Evolutionary conservation across 2,888 invertebrate genomes (phyloP), one percentile per base, ranked within the genome.

Genomic region (Sphinx pinastri): DNA sequence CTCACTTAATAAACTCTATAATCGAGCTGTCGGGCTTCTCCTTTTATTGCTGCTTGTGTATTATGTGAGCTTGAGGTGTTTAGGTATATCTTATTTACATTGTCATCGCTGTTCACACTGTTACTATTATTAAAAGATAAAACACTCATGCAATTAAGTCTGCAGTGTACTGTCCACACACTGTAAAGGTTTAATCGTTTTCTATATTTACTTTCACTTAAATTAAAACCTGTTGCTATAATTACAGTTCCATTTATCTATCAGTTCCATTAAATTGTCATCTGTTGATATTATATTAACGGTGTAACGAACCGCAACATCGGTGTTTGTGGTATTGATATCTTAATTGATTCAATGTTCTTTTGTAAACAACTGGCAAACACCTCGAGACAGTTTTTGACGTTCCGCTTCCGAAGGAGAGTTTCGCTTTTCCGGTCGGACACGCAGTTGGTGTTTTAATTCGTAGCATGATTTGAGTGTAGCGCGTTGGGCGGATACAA

Each of bases 401-500:
- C 63, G 19, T 7, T 63, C 19, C 12, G 47, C 13, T 49, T 49
- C 19, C 47, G 63, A 49, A 13, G 47, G 16, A 1, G 47, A 63
- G 60, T 68, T 68, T 68, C 19, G 47, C 5, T 68, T 68, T 68
- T 57, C 57, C 68, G 68, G 57, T 57, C 11, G 75, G 77, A 79
- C 79, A 82, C 80, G 76, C 79, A 79, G 81, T 73, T 75, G 80
- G 77, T 79, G 79, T 82, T 83, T 78, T 87, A 87, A 87, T 79
- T 85, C 88, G 89, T 88, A 89, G 90, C 85, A 81, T 77, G 75
- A 81, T 85, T 87, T 88, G 82, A 80, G 82, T 88, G 91, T 91
- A 92, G 91, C 87, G 81, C 82, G 79, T 83, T 87, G 91, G 91
- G 91, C 90, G 91, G 91, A 84, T 83, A 74, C 80, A 84, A 83